These are phyloP conservation scores for Microplitis manilae DNA, from an alignment of 2,888 invertebrate species.

Conservation along the genomic window DNA sequence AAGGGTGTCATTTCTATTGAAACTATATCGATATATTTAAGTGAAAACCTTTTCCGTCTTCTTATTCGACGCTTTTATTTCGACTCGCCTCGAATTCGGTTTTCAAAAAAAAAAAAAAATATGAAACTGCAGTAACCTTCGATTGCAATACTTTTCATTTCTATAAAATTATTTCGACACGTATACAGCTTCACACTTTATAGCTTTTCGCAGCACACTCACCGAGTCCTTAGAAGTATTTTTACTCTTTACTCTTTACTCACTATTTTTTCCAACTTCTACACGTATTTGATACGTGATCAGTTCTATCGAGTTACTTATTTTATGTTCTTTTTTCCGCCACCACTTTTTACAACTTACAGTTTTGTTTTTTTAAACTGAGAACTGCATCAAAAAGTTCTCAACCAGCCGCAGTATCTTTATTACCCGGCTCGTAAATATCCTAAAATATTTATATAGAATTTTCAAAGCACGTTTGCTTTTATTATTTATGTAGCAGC, in stretches of 20 bases:
- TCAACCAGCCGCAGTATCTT: not conserved
- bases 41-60: not conserved
- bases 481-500: no score
- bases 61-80: not conserved
- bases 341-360: not conserved
- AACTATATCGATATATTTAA: not conserved
- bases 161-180: constrained; percentile 8
- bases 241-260: not conserved
- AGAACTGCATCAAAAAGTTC: constrained; percentile 26
- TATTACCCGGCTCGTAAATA: not conserved
- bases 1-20: not conserved
- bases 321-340: not conserved
- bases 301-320: not conserved
- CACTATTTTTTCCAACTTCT: not conserved
- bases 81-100: not conserved
- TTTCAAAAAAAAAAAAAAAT: not conserved
- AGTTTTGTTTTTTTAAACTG: not conserved
- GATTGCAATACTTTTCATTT: constrained; percentile 28
- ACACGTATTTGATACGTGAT: not conserved
- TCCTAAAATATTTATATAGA: not conserved
- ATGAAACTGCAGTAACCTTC: constrained; percentile 3
- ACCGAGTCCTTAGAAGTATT: constrained; percentile 30
- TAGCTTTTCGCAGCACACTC: constrained; percentile 9
- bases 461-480: not conserved
- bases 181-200: constrained; percentile 14